Conservation (phyloP, 2,888 invertebrate species). For the Polylopha cassiicola region DNA sequence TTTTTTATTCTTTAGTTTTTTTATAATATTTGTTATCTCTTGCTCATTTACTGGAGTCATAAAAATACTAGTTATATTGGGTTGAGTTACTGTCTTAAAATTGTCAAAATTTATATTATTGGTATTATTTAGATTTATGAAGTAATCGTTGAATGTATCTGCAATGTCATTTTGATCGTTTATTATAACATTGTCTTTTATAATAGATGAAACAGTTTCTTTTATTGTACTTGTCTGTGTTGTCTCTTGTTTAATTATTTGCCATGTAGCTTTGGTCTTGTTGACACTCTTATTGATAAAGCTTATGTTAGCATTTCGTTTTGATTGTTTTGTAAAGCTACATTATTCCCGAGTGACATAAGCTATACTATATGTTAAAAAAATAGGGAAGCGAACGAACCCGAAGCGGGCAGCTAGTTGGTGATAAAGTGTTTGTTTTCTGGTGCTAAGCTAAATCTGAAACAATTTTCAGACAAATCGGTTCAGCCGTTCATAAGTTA, state of each 20-base stretch:
- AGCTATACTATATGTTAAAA: too few species aligned
- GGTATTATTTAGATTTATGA: background rate
- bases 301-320: background rate
- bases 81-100: background rate
- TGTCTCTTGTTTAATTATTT: constrained; percentile 4
- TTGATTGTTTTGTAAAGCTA: background rate
- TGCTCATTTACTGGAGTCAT: background rate
- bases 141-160: background rate
- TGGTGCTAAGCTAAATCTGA: too few species aligned
- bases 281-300: constrained; percentile 2
- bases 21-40: background rate
- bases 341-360: too few species aligned
- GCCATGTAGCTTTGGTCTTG: constrained; percentile 3
- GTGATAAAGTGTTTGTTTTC: too few species aligned
- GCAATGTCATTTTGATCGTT: background rate
- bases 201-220: background rate
- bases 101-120: background rate
- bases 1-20: background rate
- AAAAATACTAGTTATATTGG: background rate
- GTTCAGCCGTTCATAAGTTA: too few species aligned
- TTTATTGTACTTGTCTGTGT: constrained; percentile 1
- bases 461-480: too few species aligned
- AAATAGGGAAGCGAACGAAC: too few species aligned
- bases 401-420: too few species aligned
- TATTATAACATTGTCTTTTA: background rate